Base-by-base conservation (phyloP, 1,140 invertebrate species). In the Uloborus diversus region DNA sequence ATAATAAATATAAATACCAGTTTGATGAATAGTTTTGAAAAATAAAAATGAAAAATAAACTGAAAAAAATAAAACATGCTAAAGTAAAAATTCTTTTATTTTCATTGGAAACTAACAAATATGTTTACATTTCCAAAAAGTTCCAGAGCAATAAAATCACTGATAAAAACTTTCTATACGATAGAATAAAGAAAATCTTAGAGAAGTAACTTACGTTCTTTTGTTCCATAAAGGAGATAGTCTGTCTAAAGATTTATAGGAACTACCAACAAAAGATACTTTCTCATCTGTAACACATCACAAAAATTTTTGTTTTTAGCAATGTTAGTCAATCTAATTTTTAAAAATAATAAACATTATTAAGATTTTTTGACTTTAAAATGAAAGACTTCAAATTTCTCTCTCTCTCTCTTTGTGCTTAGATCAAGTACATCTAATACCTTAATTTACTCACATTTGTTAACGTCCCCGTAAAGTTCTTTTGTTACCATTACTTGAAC, bases 121-220 rank as follows among this genome's bases (percentile, higher is more conserved):
- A n/a, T n/a, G n/a, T n/a, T n/a, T n/a, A n/a, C n/a, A n/a, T n/a
- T n/a, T n/a, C n/a, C n/a, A n/a, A n/a, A n/a, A n/a, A n/a, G n/a
- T n/a, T n/a, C n/a, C n/a, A n/a, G n/a, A n/a, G n/a, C n/a, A n/a
- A n/a, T n/a, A n/a, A n/a, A n/a, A n/a, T n/a, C n/a, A n/a, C n/a
- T n/a, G n/a, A n/a, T n/a, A n/a, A n/a, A n/a, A n/a, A n/a, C n/a
- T n/a, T n/a, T n/a, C n/a, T n/a, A n/a, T n/a, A n/a, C n/a, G n/a
- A n/a, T n/a, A n/a, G n/a, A n/a, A n/a, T n/a, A n/a, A n/a, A n/a
- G n/a, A n/a, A n/a, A n/a, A n/a, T n/a, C n/a, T n/a, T n/a, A n/a
- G n/a, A 65, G 11, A 23, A 37, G 17, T 14, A 27, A 49, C 71
- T 64, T 51, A 75, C 71, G 75, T 78, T 17, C 66, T 56, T n/a